Base-by-base conservation (phyloP, 1,140 invertebrate species). In the Ceratina australensis region DNA sequence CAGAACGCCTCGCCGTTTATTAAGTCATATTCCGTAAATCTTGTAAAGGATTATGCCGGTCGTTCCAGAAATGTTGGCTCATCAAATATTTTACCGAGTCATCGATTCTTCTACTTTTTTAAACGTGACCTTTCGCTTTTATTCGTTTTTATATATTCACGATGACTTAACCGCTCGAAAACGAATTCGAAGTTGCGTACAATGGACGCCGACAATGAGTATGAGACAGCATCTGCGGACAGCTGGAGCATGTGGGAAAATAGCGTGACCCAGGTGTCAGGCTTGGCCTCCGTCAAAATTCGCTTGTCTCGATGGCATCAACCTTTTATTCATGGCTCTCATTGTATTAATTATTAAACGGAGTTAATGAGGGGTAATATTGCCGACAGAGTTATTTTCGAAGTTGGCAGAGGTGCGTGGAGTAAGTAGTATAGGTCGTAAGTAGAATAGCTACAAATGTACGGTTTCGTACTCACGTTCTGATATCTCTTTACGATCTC, bases 221-320 rank as follows among this genome's bases (percentile, higher is more conserved):
- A 54, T 20, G 26, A 47, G 54, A 22, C 24, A 28, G 59, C 47
- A 61, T 63, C 59, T 72, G 59, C 13, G 24, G 16, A 49, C 59
- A 42, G 59, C n/a, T 54, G 49, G n/a, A 63, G 49, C 15, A 47
- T 20, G 50, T 13, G 47, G 24, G 26, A 54, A 72, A 63, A 49
- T 63, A 28, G 52, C 28, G 52, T 68, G 66, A 50, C 42, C 47
- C 69, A 63, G 49, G 47, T 72, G 49, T n/a, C 26, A 42, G n/a
- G n/a, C 1, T 3, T n/a, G 22, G 47, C n/a, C 24, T 63, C 18
- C 26, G 47, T 22, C 49, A 72, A 72, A 33, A 54, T 72, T 63
- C 54, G 63, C 49, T 64, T 28, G 49, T 2, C 57, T 13, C 22
- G 16, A 50, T 13, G 50, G 57, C 42, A 50, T 28, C 42, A 2